Conservation (phyloP, 2,888 invertebrate genomes). For the Campoletis raptor region DNA sequence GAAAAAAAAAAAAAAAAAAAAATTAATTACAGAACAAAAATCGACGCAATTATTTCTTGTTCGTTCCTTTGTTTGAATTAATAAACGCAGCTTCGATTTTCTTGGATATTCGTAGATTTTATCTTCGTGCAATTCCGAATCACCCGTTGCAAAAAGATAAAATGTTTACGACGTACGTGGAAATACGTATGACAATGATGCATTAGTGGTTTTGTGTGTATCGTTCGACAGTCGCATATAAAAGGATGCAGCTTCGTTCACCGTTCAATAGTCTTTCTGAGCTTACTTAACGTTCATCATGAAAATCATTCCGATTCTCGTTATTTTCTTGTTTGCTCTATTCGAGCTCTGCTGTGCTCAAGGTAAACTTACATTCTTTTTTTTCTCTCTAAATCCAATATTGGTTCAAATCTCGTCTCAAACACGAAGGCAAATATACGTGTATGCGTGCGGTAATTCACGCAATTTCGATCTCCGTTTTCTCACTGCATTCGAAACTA, state of each 20-base stretch:
- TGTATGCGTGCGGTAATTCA: background rate
- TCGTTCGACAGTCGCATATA: constrained; percentile 46
- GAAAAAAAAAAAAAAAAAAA: background rate
- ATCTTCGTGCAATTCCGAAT: background rate
- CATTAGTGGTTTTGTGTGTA: constrained; percentile 4
- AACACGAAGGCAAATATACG: background rate
- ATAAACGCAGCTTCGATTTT: constrained; percentile 1
- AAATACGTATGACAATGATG: constrained; percentile 32
- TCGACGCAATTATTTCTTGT: constrained; percentile 5
- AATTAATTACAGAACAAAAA: background rate
- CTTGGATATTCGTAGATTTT: background rate
- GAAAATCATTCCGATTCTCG: constrained; percentile 42
- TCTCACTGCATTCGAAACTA: background rate
- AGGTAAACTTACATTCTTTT: constrained; percentile 39
- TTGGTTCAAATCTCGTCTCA: background rate
- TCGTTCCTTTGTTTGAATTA: background rate
- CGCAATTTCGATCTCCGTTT: background rate
- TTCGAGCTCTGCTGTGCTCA: constrained; percentile 37
- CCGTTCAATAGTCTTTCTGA: constrained; percentile 23
- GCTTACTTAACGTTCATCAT: constrained; percentile 35
- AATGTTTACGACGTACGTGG: constrained; percentile 11
- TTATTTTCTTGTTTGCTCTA: constrained; percentile 35
- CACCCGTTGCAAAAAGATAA: constrained; percentile 27
- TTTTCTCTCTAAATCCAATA: background rate
- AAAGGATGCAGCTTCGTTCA: constrained; percentile 29